phyloP scores from a whole-genome alignment of 2,797 vertebrate genomes.

The Tenualosa ilisha region DNA sequence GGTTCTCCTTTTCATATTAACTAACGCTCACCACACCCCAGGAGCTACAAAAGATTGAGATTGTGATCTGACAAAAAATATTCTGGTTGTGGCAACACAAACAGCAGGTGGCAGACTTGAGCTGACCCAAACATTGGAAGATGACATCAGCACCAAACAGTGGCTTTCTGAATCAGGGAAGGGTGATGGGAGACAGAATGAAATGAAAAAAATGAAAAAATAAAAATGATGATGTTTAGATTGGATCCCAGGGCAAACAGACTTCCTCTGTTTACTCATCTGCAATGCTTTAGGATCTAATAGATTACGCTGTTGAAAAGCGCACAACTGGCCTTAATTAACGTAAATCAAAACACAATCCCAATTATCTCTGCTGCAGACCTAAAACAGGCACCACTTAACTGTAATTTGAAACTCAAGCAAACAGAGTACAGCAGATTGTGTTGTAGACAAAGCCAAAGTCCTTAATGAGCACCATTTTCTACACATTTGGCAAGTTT shows the following conservation, averaged over 20 bases:
- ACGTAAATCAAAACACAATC: background rate
- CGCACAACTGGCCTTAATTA: background rate
- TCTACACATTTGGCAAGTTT: background rate
- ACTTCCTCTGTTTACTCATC: background rate
- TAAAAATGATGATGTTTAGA: background rate
- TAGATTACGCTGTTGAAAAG: background rate
- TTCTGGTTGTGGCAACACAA: background rate
- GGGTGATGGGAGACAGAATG: background rate
- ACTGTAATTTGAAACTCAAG: background rate
- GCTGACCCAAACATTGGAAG: background rate
- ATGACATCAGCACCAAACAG: background rate
- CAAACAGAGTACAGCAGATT: background rate
- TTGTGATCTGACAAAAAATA: background rate
- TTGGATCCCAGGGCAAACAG: background rate
- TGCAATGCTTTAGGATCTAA: background rate
- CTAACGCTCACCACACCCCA: background rate
- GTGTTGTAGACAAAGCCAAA: background rate
- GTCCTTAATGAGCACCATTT: background rate
- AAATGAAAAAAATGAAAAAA: too few relatives aligned
- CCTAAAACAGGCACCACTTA: background rate
- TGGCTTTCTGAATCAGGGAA: background rate
- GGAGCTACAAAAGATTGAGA: background rate
- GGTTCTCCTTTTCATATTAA: background rate
- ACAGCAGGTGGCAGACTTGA: slow-evolving; percentile 1
- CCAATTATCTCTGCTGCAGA: slow-evolving; percentile 15